Percentiles rank a stretch among this genome's conserved stretches.
Evolutionary conservation across 2,888 invertebrate genomes (phyloP).

Genomic region (Xylota sylvarum): DNA sequence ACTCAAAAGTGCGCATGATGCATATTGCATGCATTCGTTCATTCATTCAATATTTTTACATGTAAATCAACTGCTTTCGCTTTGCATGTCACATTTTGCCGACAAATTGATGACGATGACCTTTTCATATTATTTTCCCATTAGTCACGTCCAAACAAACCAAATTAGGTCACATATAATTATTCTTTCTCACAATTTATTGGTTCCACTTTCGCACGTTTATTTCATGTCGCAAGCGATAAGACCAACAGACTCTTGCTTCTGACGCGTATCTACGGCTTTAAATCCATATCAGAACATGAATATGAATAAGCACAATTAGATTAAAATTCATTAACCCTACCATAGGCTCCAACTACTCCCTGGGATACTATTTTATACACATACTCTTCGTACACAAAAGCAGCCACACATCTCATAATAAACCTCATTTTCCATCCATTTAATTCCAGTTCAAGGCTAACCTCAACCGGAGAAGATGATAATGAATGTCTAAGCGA

Average conservation of each 20-base stretch:
- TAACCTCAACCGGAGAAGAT: slow-evolving; percentile 85
- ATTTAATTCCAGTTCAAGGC: slow-evolving; percentile 81
- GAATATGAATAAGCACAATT: neutral
- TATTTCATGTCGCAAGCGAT: neutral
- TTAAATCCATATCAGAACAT: slow-evolving; percentile 13
- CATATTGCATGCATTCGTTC: neutral
- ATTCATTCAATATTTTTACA: neutral
- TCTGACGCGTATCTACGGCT: neutral
- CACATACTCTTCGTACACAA: neutral
- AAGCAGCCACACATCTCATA: slow-evolving; percentile 18
- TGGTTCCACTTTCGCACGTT: slow-evolving; percentile 6
- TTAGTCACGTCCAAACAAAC: slow-evolving; percentile 32
- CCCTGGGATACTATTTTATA: neutral
- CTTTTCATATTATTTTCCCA: slow-evolving; percentile 27
- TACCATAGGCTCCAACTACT: slow-evolving; percentile 8
- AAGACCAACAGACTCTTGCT: neutral
- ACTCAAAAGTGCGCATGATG: too few relatives aligned
- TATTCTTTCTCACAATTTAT: neutral
- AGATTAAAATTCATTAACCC: slow-evolving; percentile 61
- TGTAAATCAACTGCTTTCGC: neutral
- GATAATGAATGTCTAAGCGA: slow-evolving; percentile 84
- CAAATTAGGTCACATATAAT: slow-evolving; percentile 29
- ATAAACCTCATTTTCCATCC: slow-evolving; percentile 50
- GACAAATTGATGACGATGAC: slow-evolving; percentile 17
- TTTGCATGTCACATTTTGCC: slow-evolving; percentile 21